Evolutionary conservation across 2,888 invertebrate genomes (phyloP), one percentile per base, ranked within the genome.

Genomic region (Empis livida): DNA sequence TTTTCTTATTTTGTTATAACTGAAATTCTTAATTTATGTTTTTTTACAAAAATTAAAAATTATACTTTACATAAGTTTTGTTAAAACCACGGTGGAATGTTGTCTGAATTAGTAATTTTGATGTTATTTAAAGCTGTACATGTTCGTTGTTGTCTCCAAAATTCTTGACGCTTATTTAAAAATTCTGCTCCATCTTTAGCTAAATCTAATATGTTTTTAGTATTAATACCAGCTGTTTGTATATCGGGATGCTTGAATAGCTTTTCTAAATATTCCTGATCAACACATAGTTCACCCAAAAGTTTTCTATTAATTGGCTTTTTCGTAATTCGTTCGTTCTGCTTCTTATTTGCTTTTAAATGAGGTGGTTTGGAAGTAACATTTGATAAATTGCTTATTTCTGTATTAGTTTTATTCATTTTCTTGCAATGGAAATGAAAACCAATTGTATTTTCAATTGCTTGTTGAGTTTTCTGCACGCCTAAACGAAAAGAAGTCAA

Each of bases 381-480:
- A 5, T 15, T 56, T 57, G 54, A 49, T 61, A 51, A 3, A 20
- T 5, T 20, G 20, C 20, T 5, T 20, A 20, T 20, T 20, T 20
- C 20, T 20, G 5, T 3, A 3, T 20, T 20, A n/a, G n/a, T n/a
- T 20, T 20, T 20, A 5, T 20, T 20, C 5, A 5, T 20, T 9
- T 6, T 53, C 54, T 3, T 54, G 3, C 5, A 3, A 20, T 20
- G 3, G 4, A 5, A 20, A 5, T 3, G 20, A 47, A 55, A 72
- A 48, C 85, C 85, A 45, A 95, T 85, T 1, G 92, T 86, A 63
- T 91, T 92, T 65, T 91, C 85, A 54, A 95, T 94, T 10, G 94
- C 93, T 64, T 94, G 91, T 72, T 90, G 88, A 0, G 89, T 87
- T 65, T 95, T 94, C 61, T 92, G 91, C 0, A 94, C 86, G 2